Evolutionary conservation across 1,140 invertebrate species (phyloP).

Genomic region (Brachionus rubens): DNA sequence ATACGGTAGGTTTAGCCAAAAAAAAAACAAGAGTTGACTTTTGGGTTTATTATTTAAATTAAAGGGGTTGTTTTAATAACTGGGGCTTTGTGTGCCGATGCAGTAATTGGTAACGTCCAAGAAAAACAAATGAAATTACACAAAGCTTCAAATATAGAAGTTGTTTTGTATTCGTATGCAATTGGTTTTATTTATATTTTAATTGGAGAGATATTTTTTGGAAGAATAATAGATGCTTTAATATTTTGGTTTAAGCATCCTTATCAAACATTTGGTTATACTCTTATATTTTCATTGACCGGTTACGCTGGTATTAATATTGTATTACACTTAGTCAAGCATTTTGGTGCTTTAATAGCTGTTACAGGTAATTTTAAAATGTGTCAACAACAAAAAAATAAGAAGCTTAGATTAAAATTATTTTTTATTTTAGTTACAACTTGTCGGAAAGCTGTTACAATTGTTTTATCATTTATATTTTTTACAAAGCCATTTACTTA

Average conservation of each 20-base stretch:
- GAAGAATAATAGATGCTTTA: not conserved
- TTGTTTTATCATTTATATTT: constrained; percentile 83
- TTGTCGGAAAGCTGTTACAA: constrained; percentile 80
- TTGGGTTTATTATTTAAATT: too few species aligned
- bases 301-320: constrained; percentile 88
- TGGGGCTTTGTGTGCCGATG: constrained; percentile 37
- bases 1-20: too few species aligned
- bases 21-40: too few species aligned
- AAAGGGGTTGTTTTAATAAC: constrained; percentile 41
- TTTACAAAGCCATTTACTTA: constrained; percentile 90
- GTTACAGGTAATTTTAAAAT: constrained; percentile 62
- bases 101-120: constrained; percentile 45
- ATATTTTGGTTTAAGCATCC: constrained; percentile 44
- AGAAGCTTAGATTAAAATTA: too few species aligned
- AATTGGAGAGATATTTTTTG: constrained; percentile 30
- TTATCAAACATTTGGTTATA: constrained; percentile 1
- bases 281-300: constrained; percentile 72
- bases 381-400: too few species aligned
- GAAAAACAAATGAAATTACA: constrained; percentile 39
- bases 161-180: constrained; percentile 36
- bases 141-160: constrained; percentile 21
- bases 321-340: constrained; percentile 78
- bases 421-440: constrained; percentile 60
- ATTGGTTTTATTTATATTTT: constrained; percentile 20
- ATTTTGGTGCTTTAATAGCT: constrained; percentile 82